A percentile compares a stretch with the other conserved stretches of the same genome.
Conservation (phyloP, 2,113 vertebrate species). For the Tragelaphus strepsiceros region DNA sequence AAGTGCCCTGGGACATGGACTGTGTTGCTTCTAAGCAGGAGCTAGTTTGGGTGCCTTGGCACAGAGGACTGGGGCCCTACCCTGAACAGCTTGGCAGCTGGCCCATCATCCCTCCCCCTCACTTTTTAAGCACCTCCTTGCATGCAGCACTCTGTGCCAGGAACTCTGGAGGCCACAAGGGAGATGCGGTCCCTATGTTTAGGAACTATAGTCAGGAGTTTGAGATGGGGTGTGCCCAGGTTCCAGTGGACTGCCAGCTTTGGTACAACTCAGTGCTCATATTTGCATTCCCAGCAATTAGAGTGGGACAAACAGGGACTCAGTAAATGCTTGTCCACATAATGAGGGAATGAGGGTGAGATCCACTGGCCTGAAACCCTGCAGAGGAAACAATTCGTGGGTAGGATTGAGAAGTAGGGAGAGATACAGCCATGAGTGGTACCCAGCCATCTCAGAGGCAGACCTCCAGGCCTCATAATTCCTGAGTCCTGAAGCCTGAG, state of each 20-base stretch:
- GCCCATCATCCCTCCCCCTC: neutral
- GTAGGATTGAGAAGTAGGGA: neutral
- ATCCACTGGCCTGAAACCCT: neutral
- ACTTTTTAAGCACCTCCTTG: neutral
- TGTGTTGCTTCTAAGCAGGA: neutral
- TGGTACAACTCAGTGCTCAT: neutral
- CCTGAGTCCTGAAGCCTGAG: neutral
- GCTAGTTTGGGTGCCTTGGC: neutral
- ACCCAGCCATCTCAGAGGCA: neutral
- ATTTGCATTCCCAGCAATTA: neutral
- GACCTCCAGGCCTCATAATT: neutral
- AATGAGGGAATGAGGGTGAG: neutral
- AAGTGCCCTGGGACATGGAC: neutral
- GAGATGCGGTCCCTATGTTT: neutral
- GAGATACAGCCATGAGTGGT: neutral
- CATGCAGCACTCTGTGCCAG: neutral
- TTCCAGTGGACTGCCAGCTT: neutral
- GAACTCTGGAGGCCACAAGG: neutral
- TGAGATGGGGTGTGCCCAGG: neutral
- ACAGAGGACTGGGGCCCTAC: neutral
- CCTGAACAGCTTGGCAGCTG: neutral
- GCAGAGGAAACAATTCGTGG: neutral
- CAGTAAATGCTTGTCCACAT: neutral
- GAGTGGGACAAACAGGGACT: neutral
- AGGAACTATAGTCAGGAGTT: neutral